These are phyloP conservation scores for Campylomormyrus tamandua DNA, from an alignment of 2,113 vertebrate species.

Conservation along the genomic window DNA sequence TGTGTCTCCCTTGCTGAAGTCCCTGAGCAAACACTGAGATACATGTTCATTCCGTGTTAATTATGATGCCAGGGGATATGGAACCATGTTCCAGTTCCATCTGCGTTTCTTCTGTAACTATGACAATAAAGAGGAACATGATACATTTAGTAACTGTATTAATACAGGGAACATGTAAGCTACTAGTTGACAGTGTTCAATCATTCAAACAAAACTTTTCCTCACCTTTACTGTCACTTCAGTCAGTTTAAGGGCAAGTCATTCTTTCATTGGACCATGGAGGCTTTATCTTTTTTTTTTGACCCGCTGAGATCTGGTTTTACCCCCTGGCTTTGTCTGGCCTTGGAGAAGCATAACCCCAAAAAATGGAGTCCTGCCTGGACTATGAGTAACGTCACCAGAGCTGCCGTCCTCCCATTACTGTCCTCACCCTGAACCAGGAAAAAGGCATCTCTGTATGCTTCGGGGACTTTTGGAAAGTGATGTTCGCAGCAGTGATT, in stretches of 20 bases:
- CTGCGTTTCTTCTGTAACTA: background rate
- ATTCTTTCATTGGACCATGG: background rate
- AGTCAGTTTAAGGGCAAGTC: background rate
- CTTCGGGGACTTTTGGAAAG: background rate
- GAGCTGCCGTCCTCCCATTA: background rate
- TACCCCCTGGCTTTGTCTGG: background rate
- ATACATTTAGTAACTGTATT: background rate
- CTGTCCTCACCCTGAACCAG: background rate
- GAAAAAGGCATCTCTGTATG: background rate
- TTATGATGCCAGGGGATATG: slow-evolving; percentile 15
- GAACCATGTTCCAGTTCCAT: background rate
- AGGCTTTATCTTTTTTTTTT: background rate
- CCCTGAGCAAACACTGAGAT: slow-evolving; percentile 24
- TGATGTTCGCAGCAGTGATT: background rate
- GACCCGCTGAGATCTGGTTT: background rate
- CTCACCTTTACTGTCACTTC: background rate
- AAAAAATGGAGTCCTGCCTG: background rate
- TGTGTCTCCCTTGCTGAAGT: slow-evolving; percentile 42
- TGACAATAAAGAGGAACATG: background rate
- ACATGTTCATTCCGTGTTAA: slow-evolving; percentile 22
- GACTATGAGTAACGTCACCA: background rate
- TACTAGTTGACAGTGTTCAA: background rate
- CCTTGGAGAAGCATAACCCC: background rate
- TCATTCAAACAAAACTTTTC: background rate
- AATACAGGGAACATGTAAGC: background rate